These are phyloP conservation scores for Basileuterus tristriatus DNA, from an alignment of 2,797 vertebrate species.

Conservation along the genomic window DNA sequence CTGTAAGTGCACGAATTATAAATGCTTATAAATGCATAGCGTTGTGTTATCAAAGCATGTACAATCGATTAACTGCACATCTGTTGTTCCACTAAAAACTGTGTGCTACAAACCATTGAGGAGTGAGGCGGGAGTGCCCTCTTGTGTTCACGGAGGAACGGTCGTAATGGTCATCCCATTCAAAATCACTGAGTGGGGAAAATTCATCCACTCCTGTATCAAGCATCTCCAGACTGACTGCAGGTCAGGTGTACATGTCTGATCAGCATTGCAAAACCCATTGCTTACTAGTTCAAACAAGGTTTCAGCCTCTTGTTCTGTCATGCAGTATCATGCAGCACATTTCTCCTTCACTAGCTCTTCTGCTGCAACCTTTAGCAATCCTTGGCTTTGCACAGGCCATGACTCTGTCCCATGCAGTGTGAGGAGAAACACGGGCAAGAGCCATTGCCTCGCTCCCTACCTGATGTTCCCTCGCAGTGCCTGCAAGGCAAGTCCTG, in stretches of 20 bases:
- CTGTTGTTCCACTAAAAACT: not conserved
- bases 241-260: not conserved
- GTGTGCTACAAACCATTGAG: not conserved
- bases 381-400: not conserved
- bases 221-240: not conserved
- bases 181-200: not conserved
- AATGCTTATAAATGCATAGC: not conserved
- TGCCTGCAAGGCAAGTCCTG: not conserved
- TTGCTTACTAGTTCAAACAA: not conserved
- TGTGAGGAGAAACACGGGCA: not conserved
- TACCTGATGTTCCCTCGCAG: not conserved
- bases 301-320: not conserved
- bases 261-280: not conserved
- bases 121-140: slow-evolving; percentile 65
- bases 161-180: not conserved
- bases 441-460: not conserved
- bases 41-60: not conserved
- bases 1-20: not conserved
- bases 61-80: not conserved
- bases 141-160: slow-evolving; percentile 59
- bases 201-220: not conserved
- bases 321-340: not conserved
- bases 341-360: not conserved
- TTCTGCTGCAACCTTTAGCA: not conserved
- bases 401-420: fast-evolving